These are phyloP conservation scores for Scyliorhinus canicula DNA, from an alignment of 2,797 vertebrate species.

Conservation along the genomic window DNA sequence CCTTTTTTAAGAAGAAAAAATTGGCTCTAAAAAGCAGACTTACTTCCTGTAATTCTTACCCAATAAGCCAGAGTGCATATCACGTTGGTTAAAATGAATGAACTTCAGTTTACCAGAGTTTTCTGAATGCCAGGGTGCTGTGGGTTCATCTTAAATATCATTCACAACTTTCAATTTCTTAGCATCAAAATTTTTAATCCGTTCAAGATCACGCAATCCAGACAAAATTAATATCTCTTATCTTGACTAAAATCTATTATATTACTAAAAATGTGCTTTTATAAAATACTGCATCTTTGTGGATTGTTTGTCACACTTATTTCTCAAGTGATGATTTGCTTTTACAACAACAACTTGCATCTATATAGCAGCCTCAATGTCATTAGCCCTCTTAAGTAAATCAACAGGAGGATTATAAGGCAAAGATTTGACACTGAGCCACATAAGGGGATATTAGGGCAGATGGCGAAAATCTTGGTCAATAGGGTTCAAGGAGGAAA, in stretches of 20 bases:
- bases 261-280: background rate
- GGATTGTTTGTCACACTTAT: background rate
- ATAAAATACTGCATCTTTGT: background rate
- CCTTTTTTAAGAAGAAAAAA: background rate
- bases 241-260: background rate
- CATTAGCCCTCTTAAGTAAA: background rate
- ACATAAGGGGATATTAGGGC: background rate
- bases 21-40: background rate
- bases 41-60: background rate
- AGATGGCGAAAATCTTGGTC: background rate
- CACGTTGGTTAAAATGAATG: background rate
- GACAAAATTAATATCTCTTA: background rate
- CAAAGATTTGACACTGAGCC: background rate
- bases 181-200: background rate
- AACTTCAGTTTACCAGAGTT: background rate
- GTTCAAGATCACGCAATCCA: background rate
- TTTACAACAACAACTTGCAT: background rate
- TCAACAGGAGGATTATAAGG: background rate
- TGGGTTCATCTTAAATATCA: background rate
- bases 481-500: background rate
- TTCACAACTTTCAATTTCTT: background rate
- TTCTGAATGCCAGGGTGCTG: background rate
- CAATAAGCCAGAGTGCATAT: background rate
- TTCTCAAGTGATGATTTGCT: background rate
- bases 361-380: background rate